Percentiles rank a stretch among this genome's conserved stretches.
These are phyloP conservation scores for Drosophila gaucha DNA, from an alignment of 2,888 invertebrate genomes.

Conservation along the genomic window DNA sequence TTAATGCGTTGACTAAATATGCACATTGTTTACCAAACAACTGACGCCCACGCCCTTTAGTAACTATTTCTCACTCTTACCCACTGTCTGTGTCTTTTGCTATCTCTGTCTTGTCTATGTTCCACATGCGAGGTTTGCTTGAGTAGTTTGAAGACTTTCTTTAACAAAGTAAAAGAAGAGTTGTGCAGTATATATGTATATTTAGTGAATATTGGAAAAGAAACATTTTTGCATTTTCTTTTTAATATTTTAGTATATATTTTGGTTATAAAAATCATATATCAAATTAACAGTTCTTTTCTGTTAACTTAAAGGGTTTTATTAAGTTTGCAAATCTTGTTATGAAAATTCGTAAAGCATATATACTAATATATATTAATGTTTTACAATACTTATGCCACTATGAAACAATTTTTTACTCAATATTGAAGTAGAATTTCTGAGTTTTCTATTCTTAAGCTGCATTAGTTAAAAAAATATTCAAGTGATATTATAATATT, in stretches of 20 bases:
- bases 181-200: neutral
- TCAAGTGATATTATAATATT: neutral
- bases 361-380: too few relatives aligned
- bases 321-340: too few relatives aligned
- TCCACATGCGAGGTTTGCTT: constrained; percentile 19
- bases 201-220: neutral
- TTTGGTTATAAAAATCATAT: too few relatives aligned
- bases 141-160: neutral
- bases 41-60: constrained; percentile 36
- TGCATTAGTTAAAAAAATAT: neutral
- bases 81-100: too few relatives aligned
- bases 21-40: constrained; percentile 63
- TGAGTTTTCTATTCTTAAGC: neutral
- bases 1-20: constrained; percentile 71
- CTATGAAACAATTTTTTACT: too few relatives aligned
- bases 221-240: too few relatives aligned
- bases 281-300: too few relatives aligned
- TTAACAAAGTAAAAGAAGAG: neutral
- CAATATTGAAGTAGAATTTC: neutral
- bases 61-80: neutral
- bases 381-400: too few relatives aligned
- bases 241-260: too few relatives aligned
- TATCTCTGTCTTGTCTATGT: neutral
- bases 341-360: too few relatives aligned
- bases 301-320: too few relatives aligned